phyloP scores from a whole-genome alignment of 2,113 vertebrate genomes.

The Pycnonotus jocosus region DNA sequence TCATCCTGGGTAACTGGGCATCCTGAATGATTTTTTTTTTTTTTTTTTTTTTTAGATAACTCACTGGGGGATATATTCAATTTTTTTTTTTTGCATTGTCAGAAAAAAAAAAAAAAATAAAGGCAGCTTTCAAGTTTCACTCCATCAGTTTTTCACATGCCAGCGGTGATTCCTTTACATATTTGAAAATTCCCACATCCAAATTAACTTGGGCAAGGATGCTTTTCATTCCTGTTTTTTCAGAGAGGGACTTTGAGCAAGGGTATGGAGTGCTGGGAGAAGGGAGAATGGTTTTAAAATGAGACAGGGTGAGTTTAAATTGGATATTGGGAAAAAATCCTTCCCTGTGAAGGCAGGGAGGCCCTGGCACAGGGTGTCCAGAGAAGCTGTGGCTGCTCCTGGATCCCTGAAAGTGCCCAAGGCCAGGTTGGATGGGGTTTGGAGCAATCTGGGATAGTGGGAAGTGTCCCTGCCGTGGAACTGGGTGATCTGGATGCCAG shows the following conservation, averaged over 20 bases:
- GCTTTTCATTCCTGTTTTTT: neutral
- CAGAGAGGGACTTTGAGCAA: neutral
- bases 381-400: neutral
- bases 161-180: neutral
- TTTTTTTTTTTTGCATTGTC: neutral
- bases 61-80: accelerated
- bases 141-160: neutral
- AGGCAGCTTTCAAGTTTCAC: neutral
- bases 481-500: neutral
- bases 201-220: neutral
- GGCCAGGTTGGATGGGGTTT: neutral
- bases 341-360: neutral
- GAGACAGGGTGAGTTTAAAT: neutral
- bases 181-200: neutral
- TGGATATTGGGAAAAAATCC: neutral
- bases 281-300: neutral
- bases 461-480: neutral
- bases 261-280: neutral
- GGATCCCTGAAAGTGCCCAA: neutral
- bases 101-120: neutral
- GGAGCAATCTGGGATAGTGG: accelerated
- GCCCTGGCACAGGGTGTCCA: neutral
- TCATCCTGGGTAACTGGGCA: neutral
- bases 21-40: neutral
- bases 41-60: neutral